phyloP scores from a whole-genome alignment of 2,113 vertebrate genomes.

The Marmota flaviventris region DNA sequence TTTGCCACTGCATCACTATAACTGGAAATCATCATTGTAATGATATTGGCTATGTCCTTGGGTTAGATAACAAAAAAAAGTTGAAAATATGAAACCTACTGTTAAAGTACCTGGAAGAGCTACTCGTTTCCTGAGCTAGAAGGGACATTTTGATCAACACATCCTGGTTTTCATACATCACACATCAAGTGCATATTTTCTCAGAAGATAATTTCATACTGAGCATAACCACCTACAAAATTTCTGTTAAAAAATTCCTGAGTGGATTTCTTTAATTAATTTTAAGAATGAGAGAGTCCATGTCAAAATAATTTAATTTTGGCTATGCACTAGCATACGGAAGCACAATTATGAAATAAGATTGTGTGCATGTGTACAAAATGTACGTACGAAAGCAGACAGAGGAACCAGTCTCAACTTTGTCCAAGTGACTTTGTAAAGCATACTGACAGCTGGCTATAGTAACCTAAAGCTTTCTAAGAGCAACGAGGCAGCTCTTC shows the following conservation, averaged over 20 bases:
- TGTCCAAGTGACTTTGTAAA: neutral
- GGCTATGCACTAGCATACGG: neutral
- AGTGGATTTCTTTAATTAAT: neutral
- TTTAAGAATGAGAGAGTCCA: neutral
- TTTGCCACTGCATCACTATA: neutral
- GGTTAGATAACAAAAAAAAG: neutral
- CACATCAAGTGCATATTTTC: neutral
- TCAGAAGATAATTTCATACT: neutral
- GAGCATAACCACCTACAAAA: neutral
- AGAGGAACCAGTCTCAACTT: neutral
- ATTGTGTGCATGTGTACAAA: neutral
- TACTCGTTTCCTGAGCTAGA: neutral
- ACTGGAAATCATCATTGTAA: neutral
- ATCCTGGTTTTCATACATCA: neutral
- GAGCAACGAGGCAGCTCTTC: neutral
- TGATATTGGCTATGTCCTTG: neutral
- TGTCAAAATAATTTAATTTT: neutral
- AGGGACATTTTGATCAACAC: neutral
- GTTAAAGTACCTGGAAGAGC: neutral
- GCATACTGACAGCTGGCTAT: fast-evolving
- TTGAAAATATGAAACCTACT: neutral
- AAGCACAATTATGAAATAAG: neutral
- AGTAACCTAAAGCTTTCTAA: neutral
- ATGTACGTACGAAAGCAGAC: neutral
- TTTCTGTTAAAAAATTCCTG: neutral